Percentiles rank a stretch among this genome's conserved stretches.
Conservation (phyloP, 2,113 vertebrate species). For the Bos taurus region DNA sequence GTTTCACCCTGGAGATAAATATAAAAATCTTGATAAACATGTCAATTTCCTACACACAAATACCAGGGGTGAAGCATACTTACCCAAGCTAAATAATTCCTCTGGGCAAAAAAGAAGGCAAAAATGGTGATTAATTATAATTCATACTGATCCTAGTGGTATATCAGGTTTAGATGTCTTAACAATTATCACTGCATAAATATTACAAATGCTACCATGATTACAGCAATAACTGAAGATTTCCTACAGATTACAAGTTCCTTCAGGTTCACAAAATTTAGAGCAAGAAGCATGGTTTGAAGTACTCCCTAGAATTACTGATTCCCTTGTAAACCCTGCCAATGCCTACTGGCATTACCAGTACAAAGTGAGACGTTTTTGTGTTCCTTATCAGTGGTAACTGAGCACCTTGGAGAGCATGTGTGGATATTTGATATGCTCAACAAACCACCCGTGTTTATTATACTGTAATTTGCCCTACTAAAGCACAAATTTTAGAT, state of each 20-base stretch:
- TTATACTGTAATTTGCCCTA: background rate
- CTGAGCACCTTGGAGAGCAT: background rate
- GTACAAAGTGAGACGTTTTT: background rate
- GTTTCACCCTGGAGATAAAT: background rate
- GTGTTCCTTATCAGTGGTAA: background rate
- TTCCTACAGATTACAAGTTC: background rate
- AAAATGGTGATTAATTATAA: background rate
- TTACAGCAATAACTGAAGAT: background rate
- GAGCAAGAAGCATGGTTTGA: background rate
- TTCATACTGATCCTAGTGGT: background rate
- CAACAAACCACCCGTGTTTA: background rate
- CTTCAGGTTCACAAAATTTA: background rate
- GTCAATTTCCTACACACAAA: slow-evolving; percentile 2
- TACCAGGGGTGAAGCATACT: fast-evolving
- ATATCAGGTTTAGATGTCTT: background rate
- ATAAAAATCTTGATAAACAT: slow-evolving; percentile 26
- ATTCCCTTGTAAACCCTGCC: background rate
- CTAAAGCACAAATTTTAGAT: background rate
- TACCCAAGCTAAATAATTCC: background rate
- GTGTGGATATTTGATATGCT: background rate
- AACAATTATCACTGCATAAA: background rate
- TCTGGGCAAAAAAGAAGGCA: background rate
- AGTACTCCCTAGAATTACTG: background rate
- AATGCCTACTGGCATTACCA: background rate
- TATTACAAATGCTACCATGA: background rate